Evolutionary conservation across 2,113 vertebrate genomes (phyloP).

Genomic region (Guaruba guarouba): DNA sequence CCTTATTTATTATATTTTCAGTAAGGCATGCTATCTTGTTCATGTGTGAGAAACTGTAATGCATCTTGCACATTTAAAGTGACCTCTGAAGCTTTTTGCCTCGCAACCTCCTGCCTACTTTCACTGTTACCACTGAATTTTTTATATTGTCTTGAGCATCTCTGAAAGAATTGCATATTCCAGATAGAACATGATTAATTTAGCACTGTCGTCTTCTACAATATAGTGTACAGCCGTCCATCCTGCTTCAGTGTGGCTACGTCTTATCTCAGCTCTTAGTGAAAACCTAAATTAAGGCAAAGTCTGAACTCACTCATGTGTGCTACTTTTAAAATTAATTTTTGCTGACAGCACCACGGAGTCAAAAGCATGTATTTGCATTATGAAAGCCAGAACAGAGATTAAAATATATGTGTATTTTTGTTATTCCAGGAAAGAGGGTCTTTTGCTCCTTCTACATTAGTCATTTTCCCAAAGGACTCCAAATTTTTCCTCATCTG

Average conservation of each 20-base stretch:
- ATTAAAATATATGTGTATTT: slow-evolving; percentile 71
- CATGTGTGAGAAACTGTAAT: slow-evolving; percentile 74
- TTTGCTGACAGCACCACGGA: slow-evolving; percentile 70
- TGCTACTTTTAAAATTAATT: slow-evolving; percentile 74
- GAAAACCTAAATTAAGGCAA: slow-evolving; percentile 75
- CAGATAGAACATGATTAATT: slow-evolving; percentile 96
- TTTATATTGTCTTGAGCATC: slow-evolving; percentile 91
- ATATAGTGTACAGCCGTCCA: slow-evolving; percentile 64
- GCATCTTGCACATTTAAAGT: slow-evolving; percentile 80
- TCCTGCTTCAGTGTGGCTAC: slow-evolving; percentile 55
- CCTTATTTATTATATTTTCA: slow-evolving; percentile 69
- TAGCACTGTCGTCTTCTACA: slow-evolving; percentile 75
- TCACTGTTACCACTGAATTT: slow-evolving; percentile 87
- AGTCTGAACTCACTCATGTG: slow-evolving; percentile 58
- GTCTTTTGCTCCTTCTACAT: slow-evolving; percentile 61
- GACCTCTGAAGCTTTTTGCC: slow-evolving; percentile 80
- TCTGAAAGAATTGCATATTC: slow-evolving; percentile 96
- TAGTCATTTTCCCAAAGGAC: slow-evolving; percentile 55
- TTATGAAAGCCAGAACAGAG: slow-evolving; percentile 59
- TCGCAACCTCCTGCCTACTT: slow-evolving; percentile 79
- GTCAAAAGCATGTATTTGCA: slow-evolving; percentile 59
- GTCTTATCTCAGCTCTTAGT: slow-evolving; percentile 66
- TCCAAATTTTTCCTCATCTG: slow-evolving; percentile 62
- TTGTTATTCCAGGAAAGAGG: slow-evolving; percentile 57
- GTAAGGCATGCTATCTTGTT: slow-evolving; percentile 68